Conservation (phyloP, 2,797 vertebrate genomes). For the Borostomias antarcticus region DNA sequence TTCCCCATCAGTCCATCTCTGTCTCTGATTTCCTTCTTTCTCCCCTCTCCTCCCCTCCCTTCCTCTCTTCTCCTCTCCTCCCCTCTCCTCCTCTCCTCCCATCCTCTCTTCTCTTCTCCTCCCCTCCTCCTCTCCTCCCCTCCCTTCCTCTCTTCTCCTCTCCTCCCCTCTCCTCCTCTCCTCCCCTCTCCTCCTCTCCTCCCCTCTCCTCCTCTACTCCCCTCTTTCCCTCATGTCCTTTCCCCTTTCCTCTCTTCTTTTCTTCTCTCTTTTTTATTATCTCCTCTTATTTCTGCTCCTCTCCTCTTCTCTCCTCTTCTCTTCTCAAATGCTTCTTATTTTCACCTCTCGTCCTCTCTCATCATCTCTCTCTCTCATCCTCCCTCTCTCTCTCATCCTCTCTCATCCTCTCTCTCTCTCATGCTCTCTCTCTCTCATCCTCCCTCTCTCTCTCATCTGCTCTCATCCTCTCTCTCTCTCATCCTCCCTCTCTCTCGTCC, state of each 20-base stretch:
- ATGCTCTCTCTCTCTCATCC: background rate
- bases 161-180: background rate
- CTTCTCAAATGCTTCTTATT: conserved; percentile 3
- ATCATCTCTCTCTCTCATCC: background rate
- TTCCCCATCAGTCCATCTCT: background rate
- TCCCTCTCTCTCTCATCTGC: background rate
- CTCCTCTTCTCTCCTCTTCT: background rate
- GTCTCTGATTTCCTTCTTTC: background rate
- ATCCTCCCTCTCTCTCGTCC: no score
- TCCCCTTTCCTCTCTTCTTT: background rate
- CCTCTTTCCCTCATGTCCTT: background rate
- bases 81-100: background rate
- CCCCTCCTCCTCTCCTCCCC: background rate
- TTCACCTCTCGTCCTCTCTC: background rate
- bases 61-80: background rate
- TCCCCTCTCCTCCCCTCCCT: background rate
- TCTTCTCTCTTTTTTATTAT: background rate
- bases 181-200: background rate
- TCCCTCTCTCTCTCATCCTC: background rate
- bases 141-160: background rate
- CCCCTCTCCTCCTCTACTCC: background rate
- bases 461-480: no score
- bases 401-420: background rate
- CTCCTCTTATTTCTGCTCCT: background rate
- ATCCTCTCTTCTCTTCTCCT: background rate